Base-by-base conservation (phyloP, 1,140 invertebrate genomes). In the Episyrphus balteatus region DNA sequence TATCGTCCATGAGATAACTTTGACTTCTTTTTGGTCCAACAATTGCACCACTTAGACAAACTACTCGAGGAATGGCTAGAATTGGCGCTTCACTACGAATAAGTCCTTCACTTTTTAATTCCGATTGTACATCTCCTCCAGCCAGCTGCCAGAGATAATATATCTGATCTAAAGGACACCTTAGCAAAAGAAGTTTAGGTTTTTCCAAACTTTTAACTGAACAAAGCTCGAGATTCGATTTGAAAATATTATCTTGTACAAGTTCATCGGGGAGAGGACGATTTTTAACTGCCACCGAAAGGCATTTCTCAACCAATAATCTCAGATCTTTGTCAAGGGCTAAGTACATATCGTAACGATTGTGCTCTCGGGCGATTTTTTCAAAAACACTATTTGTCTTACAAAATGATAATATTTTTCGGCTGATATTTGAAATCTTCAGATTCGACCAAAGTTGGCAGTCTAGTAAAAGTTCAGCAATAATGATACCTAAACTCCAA, bases 111-210 rank as follows among this genome's bases (percentile, higher is more conserved):
- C 88, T 89, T 58, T 90, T 92, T 11, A 98, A 72, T 66, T 94
- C 90, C 12, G 81, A 72, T 48, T 89, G 84, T 37, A 95, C 84
- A 73, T 98, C 92, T 1, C 93, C 93, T 30, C 94, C 94, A 18
- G 93, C 87, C 40, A 98, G 70, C 61, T 90, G 86, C 95, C 95
- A 98, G 58, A 93, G 79, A 70, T 96, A 86, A 69, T 95, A 98
- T 5, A 96, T 75, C 60, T 90, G 85, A 47, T 87, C 75, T 57
- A 92, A 70, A 48, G 66, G 61, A 33, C 61, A 59, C n/a, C 56
- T 55, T 41, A 68, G 21, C 1, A 67, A 44, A 43, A 69, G 41
- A 11, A 14, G n/a, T 6, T 40, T 26, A 14, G 53, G 37, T 26
- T 50, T 49, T 43, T 46, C 30, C 2, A 52, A 8, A 26, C 3